These are phyloP conservation scores for Tringa solitaria DNA, from an alignment of 2,113 vertebrate species.

Conservation along the genomic window DNA sequence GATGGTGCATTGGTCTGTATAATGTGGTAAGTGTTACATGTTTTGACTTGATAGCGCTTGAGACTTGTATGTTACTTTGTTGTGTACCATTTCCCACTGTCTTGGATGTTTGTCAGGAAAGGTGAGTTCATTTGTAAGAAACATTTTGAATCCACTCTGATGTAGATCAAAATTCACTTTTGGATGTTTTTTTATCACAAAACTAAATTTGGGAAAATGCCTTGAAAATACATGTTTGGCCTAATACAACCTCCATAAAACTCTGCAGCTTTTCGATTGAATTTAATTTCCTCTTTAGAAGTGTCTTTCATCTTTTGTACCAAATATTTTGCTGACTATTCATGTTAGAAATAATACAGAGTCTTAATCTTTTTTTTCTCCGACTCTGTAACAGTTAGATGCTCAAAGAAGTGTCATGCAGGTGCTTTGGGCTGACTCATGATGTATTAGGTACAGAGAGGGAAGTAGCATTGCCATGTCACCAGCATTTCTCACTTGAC, in stretches of 20 bases:
- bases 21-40: slow-evolving; percentile 89
- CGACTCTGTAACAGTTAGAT: neutral
- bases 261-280: neutral
- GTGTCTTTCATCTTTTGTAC: neutral
- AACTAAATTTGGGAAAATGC: neutral
- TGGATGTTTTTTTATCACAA: neutral
- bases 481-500: neutral
- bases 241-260: neutral
- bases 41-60: neutral
- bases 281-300: neutral
- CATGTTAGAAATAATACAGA: neutral
- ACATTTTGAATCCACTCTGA: neutral
- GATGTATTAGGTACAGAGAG: neutral
- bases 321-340: neutral
- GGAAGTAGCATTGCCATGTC: neutral
- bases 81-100: slow-evolving; percentile 31
- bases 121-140: slow-evolving; percentile 25
- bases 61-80: neutral
- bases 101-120: slow-evolving; percentile 10
- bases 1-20: slow-evolving; percentile 98
- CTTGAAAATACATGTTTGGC: neutral
- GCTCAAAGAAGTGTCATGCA: neutral
- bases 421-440: neutral
- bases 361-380: neutral
- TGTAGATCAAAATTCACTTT: neutral